These are phyloP conservation scores for Anagrus nilaparvatae DNA, from an alignment of 1,140 invertebrate species.

Conservation along the genomic window DNA sequence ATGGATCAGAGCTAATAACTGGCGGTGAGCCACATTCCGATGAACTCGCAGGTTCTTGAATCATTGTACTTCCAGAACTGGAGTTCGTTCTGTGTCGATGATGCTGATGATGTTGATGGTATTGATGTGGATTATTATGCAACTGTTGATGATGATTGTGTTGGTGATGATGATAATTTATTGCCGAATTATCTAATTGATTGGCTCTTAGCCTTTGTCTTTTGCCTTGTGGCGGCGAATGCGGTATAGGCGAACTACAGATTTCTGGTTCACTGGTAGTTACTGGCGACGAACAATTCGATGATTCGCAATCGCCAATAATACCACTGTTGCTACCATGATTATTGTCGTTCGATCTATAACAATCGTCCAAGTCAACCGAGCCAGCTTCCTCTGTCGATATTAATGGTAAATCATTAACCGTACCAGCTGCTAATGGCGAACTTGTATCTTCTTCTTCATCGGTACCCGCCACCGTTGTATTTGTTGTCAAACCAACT, in stretches of 20 bases:
- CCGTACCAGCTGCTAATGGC: slow-evolving; percentile 38
- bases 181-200: slow-evolving; percentile 20
- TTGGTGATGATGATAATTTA: slow-evolving; percentile 18
- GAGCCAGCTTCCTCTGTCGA: slow-evolving; percentile 23
- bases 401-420: slow-evolving; percentile 11
- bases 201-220: slow-evolving; percentile 28
- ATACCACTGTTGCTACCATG: background rate
- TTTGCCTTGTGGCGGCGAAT: slow-evolving; percentile 29
- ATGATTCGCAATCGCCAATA: slow-evolving; percentile 26
- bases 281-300: slow-evolving; percentile 37
- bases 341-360: slow-evolving; percentile 24
- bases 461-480: slow-evolving; percentile 49
- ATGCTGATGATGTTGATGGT: slow-evolving; percentile 27
- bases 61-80: slow-evolving; percentile 16
- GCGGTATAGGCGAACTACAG: slow-evolving; percentile 31
- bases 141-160: slow-evolving; percentile 20
- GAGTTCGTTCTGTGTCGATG: slow-evolving; percentile 24
- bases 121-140: too few relatives aligned
- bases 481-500: too few relatives aligned
- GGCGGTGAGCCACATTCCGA: slow-evolving; percentile 60
- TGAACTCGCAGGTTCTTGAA: slow-evolving; percentile 45
- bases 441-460: slow-evolving; percentile 45
- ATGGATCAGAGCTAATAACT: slow-evolving; percentile 40
- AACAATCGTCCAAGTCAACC: slow-evolving; percentile 31
- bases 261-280: slow-evolving; percentile 36